These are phyloP conservation scores for Yponomeuta cagnagella DNA, from an alignment of 2,888 invertebrate species.

Conservation along the genomic window DNA sequence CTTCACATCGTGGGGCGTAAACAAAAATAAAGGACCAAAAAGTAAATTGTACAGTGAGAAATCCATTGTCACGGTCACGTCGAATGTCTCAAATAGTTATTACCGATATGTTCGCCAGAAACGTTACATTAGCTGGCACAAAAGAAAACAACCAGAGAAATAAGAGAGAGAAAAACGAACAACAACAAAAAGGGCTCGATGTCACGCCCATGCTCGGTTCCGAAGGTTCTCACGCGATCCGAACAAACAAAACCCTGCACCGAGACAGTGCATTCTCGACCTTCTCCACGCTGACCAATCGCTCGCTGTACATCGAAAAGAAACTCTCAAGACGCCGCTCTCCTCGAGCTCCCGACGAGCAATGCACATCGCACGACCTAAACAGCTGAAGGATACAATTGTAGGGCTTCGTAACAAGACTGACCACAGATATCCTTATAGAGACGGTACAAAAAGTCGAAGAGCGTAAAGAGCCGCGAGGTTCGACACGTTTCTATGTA, in stretches of 20 bases:
- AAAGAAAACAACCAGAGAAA: constrained; percentile 34
- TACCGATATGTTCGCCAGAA: constrained; percentile 44
- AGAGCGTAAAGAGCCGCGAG: constrained; percentile 46
- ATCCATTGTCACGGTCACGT: constrained; percentile 68
- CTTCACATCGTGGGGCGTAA: not conserved
- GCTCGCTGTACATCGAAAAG: not conserved
- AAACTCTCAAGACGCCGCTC: not conserved
- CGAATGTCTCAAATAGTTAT: constrained; percentile 43
- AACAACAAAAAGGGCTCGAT: constrained; percentile 58
- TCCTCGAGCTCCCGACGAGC: not conserved
- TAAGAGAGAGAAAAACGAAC: constrained; percentile 25
- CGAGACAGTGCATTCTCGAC: constrained; percentile 47
- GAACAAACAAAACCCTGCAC: constrained; percentile 61
- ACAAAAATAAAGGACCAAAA: constrained; percentile 12
- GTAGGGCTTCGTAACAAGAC: constrained; percentile 54
- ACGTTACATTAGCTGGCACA: constrained; percentile 53
- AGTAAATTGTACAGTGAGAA: constrained; percentile 20
- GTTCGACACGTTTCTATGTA: constrained; percentile 59
- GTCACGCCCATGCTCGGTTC: constrained; percentile 71
- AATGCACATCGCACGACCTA: constrained; percentile 13
- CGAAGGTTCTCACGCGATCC: constrained; percentile 68
- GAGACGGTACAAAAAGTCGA: constrained; percentile 43
- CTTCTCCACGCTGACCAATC: constrained; percentile 1
- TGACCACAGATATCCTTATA: constrained; percentile 48
- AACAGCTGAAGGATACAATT: constrained; percentile 19